Conservation (phyloP, 2,113 vertebrate species). For the Leucopsar rothschildi region DNA sequence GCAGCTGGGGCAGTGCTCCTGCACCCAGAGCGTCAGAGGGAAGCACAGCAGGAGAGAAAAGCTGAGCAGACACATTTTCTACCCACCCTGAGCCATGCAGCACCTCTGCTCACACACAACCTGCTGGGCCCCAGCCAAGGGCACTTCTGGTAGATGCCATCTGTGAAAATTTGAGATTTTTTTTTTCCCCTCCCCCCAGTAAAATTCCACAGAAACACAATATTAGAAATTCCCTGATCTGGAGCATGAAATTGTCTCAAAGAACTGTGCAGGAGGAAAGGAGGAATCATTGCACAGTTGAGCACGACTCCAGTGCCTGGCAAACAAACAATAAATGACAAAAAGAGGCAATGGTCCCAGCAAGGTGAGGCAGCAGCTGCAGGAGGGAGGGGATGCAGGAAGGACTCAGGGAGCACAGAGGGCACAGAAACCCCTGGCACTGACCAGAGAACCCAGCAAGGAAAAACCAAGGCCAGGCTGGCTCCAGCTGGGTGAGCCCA, state of each 20-base stretch:
- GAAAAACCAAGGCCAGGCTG: not conserved
- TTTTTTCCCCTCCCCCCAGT: not conserved
- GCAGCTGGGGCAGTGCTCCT: not conserved
- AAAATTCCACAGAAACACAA: not conserved
- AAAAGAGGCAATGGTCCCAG: not conserved
- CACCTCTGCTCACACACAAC: not conserved
- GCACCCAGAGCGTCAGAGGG: not conserved
- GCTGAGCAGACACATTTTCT: not conserved
- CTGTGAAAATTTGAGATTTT: not conserved
- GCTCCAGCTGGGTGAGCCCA: not conserved
- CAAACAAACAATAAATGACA: not conserved
- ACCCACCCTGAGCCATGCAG: fast-evolving
- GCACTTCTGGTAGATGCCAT: not conserved
- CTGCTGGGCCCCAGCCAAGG: fast-evolving
- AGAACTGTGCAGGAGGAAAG: not conserved
- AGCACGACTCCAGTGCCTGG: not conserved
- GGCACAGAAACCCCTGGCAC: not conserved
- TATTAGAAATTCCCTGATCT: not conserved
- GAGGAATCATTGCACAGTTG: not conserved
- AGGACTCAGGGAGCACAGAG: not conserved
- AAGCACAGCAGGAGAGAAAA: not conserved
- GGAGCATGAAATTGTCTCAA: not conserved
- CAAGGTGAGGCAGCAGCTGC: not conserved
- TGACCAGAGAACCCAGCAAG: not conserved
- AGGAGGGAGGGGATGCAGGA: not conserved